Conservation (phyloP, 2,797 vertebrate species). For the Vireo griseus region DNA sequence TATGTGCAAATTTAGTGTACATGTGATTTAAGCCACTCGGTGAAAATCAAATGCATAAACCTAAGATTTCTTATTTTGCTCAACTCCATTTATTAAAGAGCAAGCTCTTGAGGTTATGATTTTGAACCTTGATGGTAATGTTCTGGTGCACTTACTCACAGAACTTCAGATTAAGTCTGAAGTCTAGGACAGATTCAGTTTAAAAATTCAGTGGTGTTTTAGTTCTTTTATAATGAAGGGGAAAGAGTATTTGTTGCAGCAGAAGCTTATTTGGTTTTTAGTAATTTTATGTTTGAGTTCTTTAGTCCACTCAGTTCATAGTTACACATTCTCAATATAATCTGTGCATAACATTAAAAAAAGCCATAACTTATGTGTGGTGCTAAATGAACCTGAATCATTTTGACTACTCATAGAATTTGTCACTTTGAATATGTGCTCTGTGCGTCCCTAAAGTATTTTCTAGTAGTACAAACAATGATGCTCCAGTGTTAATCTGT, state of each 20-base stretch:
- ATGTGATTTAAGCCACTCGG: not conserved
- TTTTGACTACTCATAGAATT: not conserved
- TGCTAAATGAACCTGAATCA: not conserved
- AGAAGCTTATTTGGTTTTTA: not conserved
- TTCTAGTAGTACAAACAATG: not conserved
- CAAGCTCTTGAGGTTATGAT: not conserved
- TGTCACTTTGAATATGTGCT: not conserved
- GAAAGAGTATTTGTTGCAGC: not conserved
- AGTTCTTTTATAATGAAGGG: not conserved
- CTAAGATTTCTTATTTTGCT: not conserved
- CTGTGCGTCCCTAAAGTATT: not conserved
- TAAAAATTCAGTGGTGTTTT: not conserved
- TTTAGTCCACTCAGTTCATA: not conserved
- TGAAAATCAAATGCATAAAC: not conserved
- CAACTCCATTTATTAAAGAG: not conserved
- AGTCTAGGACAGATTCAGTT: not conserved
- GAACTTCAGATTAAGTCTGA: not conserved
- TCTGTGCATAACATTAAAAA: not conserved
- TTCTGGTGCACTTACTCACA: not conserved
- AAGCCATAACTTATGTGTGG: not conserved
- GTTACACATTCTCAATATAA: not conserved
- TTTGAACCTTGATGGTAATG: rapidly evolving
- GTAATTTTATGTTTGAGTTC: not conserved
- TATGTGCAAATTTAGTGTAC: not conserved
- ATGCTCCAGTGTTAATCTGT: not conserved